A percentile compares a stretch with the other conserved stretches of the same genome.
Conservation (phyloP, 1,140 invertebrate species). For the Drosophila cardini region DNA sequence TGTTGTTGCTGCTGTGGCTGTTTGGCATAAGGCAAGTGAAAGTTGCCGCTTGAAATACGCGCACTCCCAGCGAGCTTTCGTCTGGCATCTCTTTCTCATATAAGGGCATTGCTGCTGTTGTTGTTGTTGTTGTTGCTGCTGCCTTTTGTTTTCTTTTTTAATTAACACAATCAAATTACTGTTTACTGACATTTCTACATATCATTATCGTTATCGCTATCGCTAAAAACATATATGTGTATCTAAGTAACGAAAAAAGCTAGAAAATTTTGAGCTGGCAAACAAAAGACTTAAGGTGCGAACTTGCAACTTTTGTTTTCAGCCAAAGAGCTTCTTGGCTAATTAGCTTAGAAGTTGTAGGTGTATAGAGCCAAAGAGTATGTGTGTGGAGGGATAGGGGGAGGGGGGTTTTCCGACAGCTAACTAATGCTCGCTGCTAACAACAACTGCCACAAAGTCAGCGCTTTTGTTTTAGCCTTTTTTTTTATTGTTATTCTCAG, state of each 20-base stretch:
- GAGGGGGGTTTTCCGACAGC: background rate
- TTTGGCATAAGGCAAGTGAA: conserved; percentile 73
- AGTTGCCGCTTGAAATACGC: conserved; percentile 62
- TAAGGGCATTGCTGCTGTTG: conserved; percentile 67
- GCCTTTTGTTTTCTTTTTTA: conserved; percentile 77
- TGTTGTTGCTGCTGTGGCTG: conserved; percentile 64
- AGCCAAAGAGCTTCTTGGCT: conserved; percentile 31
- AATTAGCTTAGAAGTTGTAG: conserved; percentile 41
- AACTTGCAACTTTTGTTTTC: conserved; percentile 67
- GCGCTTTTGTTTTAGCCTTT: conserved; percentile 27
- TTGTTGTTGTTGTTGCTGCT: conserved; percentile 27
- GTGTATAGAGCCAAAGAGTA: background rate
- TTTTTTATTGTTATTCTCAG: conserved; percentile 38
- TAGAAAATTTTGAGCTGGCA: conserved; percentile 2
- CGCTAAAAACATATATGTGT: conserved; percentile 2
- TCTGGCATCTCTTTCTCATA: conserved; percentile 67
- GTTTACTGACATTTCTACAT: conserved; percentile 55
- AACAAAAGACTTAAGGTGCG: conserved; percentile 65
- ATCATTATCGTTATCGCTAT: conserved; percentile 51
- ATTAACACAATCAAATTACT: conserved; percentile 79
- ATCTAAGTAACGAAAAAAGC: conserved; percentile 24
- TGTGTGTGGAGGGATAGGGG: background rate
- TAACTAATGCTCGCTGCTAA: conserved; percentile 3
- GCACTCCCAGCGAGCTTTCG: conserved; percentile 53
- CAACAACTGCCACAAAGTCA: conserved; percentile 1